These are phyloP conservation scores for Diogma glabrata DNA, from an alignment of 2,888 invertebrate species.

Conservation along the genomic window DNA sequence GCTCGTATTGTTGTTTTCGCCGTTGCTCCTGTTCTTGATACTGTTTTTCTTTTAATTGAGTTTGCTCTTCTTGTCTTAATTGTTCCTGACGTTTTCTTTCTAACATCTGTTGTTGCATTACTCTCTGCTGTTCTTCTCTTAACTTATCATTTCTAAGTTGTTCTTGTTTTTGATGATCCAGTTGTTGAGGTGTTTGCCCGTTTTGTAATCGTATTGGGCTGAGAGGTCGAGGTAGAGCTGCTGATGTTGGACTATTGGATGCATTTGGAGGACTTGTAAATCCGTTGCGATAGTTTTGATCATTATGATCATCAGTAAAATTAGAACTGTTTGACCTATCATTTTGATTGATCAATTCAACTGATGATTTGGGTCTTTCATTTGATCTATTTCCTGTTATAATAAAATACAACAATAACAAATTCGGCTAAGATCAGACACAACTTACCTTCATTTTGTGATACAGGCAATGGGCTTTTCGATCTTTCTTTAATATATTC, in stretches of 20 bases:
- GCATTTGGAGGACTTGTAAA: constrained; percentile 22
- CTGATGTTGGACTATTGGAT: constrained; percentile 28
- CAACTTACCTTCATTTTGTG: constrained; percentile 25
- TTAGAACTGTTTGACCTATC: background rate
- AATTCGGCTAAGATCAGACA: background rate
- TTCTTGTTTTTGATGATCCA: constrained; percentile 20
- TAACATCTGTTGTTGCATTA: constrained; percentile 17
- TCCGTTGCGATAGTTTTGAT: background rate
- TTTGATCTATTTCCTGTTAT: background rate
- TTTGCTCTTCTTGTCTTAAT: constrained; percentile 24
- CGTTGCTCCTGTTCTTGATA: constrained; percentile 36
- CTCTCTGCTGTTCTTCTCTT: constrained; percentile 20
- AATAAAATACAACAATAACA: background rate
- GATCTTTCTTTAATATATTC: constrained; percentile 39
- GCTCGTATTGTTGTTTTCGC: constrained; percentile 22
- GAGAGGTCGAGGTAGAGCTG: constrained; percentile 27
- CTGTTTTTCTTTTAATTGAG: constrained; percentile 30
- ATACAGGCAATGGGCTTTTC: constrained; percentile 37
- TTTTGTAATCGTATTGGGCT: constrained; percentile 26
- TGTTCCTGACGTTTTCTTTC: constrained; percentile 19
- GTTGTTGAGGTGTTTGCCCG: constrained; percentile 18
- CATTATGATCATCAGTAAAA: background rate
- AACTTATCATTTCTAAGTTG: constrained; percentile 20
- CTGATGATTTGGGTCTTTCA: too few species aligned
- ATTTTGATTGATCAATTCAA: too few species aligned